Percentiles rank a stretch among this genome's conserved stretches.
phyloP scores from a whole-genome alignment of 2,888 invertebrate genomes.

The Apeira syringaria region DNA sequence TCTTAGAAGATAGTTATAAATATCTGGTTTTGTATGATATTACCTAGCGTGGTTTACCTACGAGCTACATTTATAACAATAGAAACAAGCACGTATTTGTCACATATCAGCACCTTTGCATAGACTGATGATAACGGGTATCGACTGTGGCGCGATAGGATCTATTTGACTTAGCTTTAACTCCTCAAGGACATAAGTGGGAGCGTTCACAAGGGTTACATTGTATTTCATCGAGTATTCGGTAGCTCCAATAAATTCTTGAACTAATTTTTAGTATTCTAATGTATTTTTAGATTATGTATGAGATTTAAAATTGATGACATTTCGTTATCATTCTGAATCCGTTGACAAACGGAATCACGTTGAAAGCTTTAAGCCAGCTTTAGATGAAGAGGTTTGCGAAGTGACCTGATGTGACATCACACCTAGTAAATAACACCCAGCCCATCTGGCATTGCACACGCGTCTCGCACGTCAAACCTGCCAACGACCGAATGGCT shows the following conservation, averaged over 20 bases:
- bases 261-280: no score
- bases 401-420: neutral
- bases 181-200: slow-evolving; percentile 2
- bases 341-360: no score
- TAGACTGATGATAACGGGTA: slow-evolving; percentile 7
- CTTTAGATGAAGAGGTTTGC: neutral
- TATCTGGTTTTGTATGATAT: no score
- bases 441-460: slow-evolving; percentile 34
- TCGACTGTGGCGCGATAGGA: slow-evolving; percentile 1
- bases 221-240: no score
- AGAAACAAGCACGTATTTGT: slow-evolving; percentile 11
- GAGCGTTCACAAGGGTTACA: no score
- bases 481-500: neutral
- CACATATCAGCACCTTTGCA: slow-evolving; percentile 17
- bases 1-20: no score
- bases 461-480: slow-evolving; percentile 20
- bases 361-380: no score
- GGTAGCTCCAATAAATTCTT: no score
- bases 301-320: no score
- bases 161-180: slow-evolving; percentile 1
- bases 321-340: no score
- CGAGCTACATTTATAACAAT: slow-evolving; percentile 5
- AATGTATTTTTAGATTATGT: no score
- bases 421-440: no score
- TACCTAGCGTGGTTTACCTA: slow-evolving; percentile 4